Percentiles rank a stretch among this genome's conserved stretches.
Evolutionary conservation across 2,797 vertebrate species (phyloP).

Genomic region (Synanceia verrucosa): DNA sequence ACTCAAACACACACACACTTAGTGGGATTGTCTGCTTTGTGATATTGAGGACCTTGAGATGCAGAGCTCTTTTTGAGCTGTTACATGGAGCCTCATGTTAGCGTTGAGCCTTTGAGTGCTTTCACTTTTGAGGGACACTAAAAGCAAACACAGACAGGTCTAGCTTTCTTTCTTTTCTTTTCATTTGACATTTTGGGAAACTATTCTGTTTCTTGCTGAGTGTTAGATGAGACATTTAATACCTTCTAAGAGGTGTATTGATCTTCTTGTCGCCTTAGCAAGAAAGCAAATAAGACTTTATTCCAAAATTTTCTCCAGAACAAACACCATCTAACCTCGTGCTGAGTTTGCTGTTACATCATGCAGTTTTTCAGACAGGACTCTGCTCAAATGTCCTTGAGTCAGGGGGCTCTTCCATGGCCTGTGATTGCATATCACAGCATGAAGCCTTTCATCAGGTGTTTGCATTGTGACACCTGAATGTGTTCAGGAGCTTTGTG

Average conservation of each 20-base stretch:
- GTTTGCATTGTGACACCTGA: background rate
- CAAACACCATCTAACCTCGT: background rate
- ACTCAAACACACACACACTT: too few relatives aligned
- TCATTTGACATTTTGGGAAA: background rate
- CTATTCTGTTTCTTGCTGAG: background rate
- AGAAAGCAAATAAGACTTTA: background rate
- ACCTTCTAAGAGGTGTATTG: background rate
- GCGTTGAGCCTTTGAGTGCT: background rate
- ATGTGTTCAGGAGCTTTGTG: background rate
- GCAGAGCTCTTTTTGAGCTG: background rate
- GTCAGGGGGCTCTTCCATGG: background rate
- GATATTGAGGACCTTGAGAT: background rate
- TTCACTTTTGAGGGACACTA: background rate
- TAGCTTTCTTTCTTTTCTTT: too few relatives aligned
- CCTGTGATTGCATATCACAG: background rate
- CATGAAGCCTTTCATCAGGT: background rate
- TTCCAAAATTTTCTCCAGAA: background rate
- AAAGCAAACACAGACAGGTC: background rate
- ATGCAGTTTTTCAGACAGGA: background rate
- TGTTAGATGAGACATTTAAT: background rate
- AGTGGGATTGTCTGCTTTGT: background rate
- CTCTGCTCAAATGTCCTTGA: background rate
- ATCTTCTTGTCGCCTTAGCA: background rate
- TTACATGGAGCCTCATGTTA: background rate
- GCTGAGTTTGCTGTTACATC: background rate